These are phyloP conservation scores for Pseudorhombus dupliciocellatus DNA, from an alignment of 2,113 vertebrate genomes.

Conservation along the genomic window DNA sequence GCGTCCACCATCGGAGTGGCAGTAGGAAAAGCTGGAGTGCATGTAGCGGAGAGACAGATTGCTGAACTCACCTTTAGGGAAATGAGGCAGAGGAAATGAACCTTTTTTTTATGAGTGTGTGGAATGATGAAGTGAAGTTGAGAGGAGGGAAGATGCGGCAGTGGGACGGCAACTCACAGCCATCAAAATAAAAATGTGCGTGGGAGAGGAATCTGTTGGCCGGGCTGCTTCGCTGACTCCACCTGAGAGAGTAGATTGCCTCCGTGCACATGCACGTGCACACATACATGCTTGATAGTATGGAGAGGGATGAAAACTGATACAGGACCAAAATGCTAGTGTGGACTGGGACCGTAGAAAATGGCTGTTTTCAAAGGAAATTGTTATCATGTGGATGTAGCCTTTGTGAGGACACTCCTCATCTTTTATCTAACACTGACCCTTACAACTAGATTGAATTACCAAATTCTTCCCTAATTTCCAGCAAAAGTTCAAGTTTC, in stretches of 20 bases:
- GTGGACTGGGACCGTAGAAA: no score
- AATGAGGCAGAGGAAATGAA: slow-evolving; percentile 58
- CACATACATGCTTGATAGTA: no score
- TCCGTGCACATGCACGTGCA: not conserved
- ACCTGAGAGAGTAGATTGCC: slow-evolving; percentile 58
- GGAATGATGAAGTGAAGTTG: slow-evolving; percentile 61
- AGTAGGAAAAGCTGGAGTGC: slow-evolving; percentile 11
- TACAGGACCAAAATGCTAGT: no score
- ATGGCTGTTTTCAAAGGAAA: no score
- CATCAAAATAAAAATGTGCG: slow-evolving; percentile 57
- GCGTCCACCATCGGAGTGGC: slow-evolving; percentile 17
- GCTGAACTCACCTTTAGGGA: slow-evolving; percentile 58
- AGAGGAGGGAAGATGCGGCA: slow-evolving; percentile 42
- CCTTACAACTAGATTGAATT: no score
- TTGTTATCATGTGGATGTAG: no score
- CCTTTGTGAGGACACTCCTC: no score
- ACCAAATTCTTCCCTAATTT: no score
- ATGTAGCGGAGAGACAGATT: slow-evolving; percentile 43
- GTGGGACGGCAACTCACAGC: slow-evolving; percentile 40
- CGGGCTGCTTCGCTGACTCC: slow-evolving; percentile 52
- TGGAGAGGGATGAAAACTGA: no score
- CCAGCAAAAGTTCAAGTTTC: no score
- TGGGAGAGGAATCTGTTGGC: slow-evolving; percentile 48
- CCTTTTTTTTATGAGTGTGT: slow-evolving; percentile 38
- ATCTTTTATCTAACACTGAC: no score